phyloP scores from a whole-genome alignment of 2,797 vertebrate species.

The Rhincodon typus region DNA sequence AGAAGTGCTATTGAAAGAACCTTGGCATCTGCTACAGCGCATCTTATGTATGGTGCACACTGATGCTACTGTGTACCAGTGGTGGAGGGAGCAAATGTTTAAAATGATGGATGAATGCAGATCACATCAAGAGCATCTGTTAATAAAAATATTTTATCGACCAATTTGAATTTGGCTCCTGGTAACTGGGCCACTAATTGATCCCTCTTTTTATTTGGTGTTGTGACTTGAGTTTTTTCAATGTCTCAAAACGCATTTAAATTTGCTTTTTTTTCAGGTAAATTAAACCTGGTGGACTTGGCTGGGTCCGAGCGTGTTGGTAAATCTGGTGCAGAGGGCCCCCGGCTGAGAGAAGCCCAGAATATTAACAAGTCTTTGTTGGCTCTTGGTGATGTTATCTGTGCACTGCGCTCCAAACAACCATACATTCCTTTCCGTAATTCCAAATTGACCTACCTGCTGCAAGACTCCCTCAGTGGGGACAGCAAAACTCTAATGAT shows the following conservation, averaged over 20 bases:
- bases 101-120: background rate
- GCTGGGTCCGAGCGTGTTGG: conserved; percentile 88
- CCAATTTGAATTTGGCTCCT: background rate
- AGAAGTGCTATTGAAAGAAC: background rate
- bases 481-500: conserved; percentile 98
- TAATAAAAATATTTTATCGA: background rate
- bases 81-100: background rate
- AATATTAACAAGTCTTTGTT: conserved; percentile 94
- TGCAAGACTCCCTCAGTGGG: conserved; percentile 87
- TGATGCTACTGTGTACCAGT: background rate
- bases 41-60: background rate
- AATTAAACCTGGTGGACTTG: conserved; percentile 91
- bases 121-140: background rate
- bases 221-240: background rate
- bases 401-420: conserved; percentile 78
- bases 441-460: conserved; percentile 93
- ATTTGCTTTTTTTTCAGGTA: conserved; percentile 57
- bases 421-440: conserved; percentile 89
- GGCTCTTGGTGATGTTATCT: conserved; percentile 85
- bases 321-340: conserved; percentile 83
- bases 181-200: background rate
- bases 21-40: background rate
- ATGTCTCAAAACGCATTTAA: background rate
- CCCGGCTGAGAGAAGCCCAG: conserved; percentile 82
- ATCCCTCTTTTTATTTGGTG: background rate